A percentile compares a stretch with the other conserved stretches of the same genome.
Evolutionary conservation across 2,888 invertebrate genomes (phyloP).

Genomic region (Zootermopsis nevadensis): DNA sequence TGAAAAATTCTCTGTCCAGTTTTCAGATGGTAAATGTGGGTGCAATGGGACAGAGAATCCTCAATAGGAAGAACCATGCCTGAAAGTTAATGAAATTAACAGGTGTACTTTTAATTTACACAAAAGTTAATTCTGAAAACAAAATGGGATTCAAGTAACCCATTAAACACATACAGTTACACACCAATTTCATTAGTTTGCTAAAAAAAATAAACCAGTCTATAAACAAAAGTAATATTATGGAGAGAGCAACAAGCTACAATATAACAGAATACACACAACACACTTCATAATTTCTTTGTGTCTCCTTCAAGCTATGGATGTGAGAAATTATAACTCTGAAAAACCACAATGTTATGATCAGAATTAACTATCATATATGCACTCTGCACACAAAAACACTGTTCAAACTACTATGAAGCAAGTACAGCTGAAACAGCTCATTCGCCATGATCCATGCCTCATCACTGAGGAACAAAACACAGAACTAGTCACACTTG

Average conservation of each 20-base stretch:
- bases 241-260: not conserved
- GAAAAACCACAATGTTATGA: not conserved
- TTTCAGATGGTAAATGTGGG: constrained; percentile 52
- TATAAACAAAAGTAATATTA: not conserved
- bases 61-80: not conserved
- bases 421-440: no score
- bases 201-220: not conserved
- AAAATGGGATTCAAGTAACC: not conserved
- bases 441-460: not conserved
- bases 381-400: not conserved
- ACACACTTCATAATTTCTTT: not conserved
- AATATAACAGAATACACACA: not conserved
- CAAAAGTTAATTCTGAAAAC: not conserved
- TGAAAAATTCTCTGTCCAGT: constrained; percentile 20
- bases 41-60: constrained; percentile 37
- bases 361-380: not conserved
- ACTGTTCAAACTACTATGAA: not conserved
- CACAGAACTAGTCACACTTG: constrained; percentile 44
- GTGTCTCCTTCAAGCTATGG: not conserved
- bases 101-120: not conserved
- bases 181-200: not conserved
- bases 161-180: not conserved
- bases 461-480: constrained; percentile 39
- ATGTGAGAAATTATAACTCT: not conserved
- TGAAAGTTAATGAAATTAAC: not conserved